Percentiles rank a stretch among this genome's conserved stretches.
These are phyloP conservation scores for Calliscelio sp. DNA, from an alignment of 2,888 invertebrate genomes.

Conservation along the genomic window DNA sequence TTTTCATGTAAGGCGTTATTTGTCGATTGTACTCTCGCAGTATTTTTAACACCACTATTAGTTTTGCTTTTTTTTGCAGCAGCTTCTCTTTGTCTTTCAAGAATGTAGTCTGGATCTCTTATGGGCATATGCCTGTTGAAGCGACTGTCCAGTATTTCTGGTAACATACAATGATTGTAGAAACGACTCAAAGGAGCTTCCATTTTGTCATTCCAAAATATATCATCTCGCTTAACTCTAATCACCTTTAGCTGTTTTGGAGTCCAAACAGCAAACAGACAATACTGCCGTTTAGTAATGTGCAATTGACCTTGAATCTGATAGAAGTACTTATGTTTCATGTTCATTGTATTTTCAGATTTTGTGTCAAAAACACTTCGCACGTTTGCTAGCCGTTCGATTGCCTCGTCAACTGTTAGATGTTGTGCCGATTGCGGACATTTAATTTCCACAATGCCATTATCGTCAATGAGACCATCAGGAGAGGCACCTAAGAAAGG, in stretches of 20 bases:
- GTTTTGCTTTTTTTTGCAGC: no score
- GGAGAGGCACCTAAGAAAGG: conserved; percentile 59
- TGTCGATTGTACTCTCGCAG: no score
- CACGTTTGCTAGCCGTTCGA: neutral
- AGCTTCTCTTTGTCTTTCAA: no score
- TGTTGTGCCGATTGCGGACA: conserved; percentile 21
- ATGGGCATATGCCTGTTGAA: conserved; percentile 23
- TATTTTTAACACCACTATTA: no score
- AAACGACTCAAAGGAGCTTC: neutral
- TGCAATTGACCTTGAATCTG: conserved; percentile 64
- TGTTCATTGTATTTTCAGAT: conserved; percentile 23
- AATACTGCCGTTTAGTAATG: conserved; percentile 30
- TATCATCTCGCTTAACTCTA: neutral
- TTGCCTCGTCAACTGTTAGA: conserved; percentile 34
- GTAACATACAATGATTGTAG: conserved; percentile 40
- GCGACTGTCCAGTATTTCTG: conserved; percentile 45
- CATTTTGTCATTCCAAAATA: neutral
- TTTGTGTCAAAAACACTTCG: neutral
- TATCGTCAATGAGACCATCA: conserved; percentile 66
- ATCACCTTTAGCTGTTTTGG: conserved; percentile 15
- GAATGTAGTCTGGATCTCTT: conserved; percentile 37
- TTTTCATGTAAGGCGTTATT: no score
- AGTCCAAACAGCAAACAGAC: conserved; percentile 49
- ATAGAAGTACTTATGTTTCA: conserved; percentile 47
- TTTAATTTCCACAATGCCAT: conserved; percentile 71